Evolutionary conservation across 2,113 vertebrate genomes (phyloP).

Genomic region (Oxyura jamaicensis): DNA sequence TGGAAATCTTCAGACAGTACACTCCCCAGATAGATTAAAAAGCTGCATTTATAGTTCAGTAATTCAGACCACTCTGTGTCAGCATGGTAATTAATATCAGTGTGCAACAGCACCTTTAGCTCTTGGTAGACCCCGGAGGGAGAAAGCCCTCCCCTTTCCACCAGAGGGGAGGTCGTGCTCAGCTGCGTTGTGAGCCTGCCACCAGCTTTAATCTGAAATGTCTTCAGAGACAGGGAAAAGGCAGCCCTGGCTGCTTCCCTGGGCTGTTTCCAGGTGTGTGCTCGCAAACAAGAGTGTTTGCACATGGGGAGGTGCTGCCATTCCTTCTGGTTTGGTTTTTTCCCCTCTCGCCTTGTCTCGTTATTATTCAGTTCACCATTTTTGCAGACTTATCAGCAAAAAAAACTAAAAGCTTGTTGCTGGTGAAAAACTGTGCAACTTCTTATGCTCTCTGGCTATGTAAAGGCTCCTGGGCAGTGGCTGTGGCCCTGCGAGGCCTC

Average conservation of each 20-base stretch:
- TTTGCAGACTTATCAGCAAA: not conserved
- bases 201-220: not conserved
- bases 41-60: not conserved
- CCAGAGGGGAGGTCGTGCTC: not conserved
- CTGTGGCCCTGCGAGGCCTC: not conserved
- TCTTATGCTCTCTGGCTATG: accelerated
- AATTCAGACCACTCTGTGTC: accelerated
- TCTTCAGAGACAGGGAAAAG: not conserved
- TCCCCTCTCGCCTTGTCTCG: not conserved
- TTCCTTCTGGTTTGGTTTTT: not conserved
- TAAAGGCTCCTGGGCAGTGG: not conserved
- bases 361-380: accelerated
- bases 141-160: not conserved
- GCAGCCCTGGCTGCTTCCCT: accelerated
- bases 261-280: accelerated
- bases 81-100: accelerated
- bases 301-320: not conserved
- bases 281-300: accelerated
- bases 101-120: not conserved
- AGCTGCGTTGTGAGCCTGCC: too few relatives aligned
- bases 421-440: accelerated
- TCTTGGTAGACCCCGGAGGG: not conserved
- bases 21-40: not conserved
- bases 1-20: not conserved
- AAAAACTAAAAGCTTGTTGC: not conserved